Conservation (phyloP, 1,140 invertebrate genomes). For the Brachystomella parvula region DNA sequence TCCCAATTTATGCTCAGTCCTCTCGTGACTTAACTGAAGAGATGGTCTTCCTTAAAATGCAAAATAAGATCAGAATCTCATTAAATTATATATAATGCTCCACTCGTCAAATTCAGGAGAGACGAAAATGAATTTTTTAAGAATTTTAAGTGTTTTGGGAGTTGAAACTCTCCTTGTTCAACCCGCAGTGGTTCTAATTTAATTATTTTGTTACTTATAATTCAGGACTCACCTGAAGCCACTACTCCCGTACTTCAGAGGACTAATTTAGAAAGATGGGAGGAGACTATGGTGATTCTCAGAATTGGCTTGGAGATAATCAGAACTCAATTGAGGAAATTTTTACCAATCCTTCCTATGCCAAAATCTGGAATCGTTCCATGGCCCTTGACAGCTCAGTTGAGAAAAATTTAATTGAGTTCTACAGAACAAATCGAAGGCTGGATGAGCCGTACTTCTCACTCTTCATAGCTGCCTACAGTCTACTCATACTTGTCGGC, state of each 20-base stretch:
- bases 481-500: constrained; percentile 65
- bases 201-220: neutral
- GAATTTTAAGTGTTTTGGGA: no score
- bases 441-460: constrained; percentile 57
- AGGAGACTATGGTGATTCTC: neutral
- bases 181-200: no score
- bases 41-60: no score
- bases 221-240: neutral
- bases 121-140: no score
- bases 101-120: no score
- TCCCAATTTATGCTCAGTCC: no score
- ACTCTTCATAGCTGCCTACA: constrained; percentile 60
- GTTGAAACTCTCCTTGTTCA: no score
- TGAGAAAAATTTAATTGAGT: constrained; percentile 3
- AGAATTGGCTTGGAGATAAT: neutral
- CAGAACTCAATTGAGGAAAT: constrained; percentile 6
- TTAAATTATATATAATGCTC: no score
- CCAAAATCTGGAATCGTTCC: constrained; percentile 6
- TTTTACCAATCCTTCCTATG: constrained; percentile 4
- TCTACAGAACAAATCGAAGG: constrained; percentile 49
- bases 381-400: neutral
- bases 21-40: no score
- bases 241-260: neutral
- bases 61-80: no score
- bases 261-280: no score